phyloP scores from a whole-genome alignment of 2,888 invertebrate species.

The Hydrotaea diabolus region DNA sequence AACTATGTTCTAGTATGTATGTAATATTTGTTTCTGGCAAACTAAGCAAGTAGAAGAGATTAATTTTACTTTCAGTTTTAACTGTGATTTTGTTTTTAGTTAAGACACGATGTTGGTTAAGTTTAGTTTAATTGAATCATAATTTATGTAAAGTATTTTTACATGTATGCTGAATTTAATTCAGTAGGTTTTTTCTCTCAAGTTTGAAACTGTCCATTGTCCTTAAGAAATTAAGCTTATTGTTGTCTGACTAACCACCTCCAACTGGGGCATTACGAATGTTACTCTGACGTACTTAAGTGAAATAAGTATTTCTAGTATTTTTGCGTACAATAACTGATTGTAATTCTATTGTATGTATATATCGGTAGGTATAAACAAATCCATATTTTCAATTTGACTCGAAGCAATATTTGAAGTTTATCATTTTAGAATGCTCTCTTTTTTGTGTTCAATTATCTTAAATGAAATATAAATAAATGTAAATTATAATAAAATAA shows the following conservation, averaged over 20 bases:
- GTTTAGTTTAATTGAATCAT: constrained; percentile 27
- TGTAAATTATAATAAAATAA: constrained; percentile 33
- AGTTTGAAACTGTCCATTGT: neutral
- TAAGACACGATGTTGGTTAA: neutral
- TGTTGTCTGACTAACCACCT: neutral
- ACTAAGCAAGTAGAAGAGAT: constrained; percentile 28
- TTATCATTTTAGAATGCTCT: constrained; percentile 33
- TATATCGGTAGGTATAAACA: constrained; percentile 8
- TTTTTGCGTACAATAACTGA: neutral
- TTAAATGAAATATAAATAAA: constrained; percentile 40
- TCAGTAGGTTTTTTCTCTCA: constrained; percentile 3
- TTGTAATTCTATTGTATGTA: constrained; percentile 28
- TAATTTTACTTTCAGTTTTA: constrained; percentile 36
- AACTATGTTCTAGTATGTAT: constrained; percentile 27
- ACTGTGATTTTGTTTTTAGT: constrained; percentile 53
- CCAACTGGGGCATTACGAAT: constrained; percentile 30
- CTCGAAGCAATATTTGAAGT: constrained; percentile 34
- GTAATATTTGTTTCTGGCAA: constrained; percentile 33
- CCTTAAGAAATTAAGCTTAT: too few relatives aligned
- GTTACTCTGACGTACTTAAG: constrained; percentile 51
- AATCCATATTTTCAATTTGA: constrained; percentile 20
- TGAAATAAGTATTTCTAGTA: constrained; percentile 29
- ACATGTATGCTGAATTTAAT: neutral
- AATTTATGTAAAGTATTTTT: constrained; percentile 17
- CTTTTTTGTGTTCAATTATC: constrained; percentile 50